phyloP scores from a whole-genome alignment of 2,797 vertebrate species.

The Melanotaenia maccullochi region DNA sequence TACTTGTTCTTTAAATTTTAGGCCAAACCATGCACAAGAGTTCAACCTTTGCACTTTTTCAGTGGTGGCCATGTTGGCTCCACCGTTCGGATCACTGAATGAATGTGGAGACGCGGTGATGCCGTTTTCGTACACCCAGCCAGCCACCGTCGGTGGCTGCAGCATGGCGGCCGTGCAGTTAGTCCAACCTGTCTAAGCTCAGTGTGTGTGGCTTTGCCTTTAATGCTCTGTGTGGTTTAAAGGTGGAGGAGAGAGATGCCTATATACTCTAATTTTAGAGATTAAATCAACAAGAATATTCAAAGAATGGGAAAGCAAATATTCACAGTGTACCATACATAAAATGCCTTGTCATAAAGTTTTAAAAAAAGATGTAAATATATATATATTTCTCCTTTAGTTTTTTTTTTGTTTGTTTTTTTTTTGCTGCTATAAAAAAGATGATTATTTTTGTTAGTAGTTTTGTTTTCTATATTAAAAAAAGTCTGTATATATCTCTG shows the following conservation, averaged over 20 bases:
- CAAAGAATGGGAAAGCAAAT: conserved; percentile 77
- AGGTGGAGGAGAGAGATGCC: conserved; percentile 50
- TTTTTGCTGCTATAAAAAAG: conserved; percentile 84
- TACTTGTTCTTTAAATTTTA: conserved; percentile 6
- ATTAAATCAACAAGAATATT: conserved; percentile 68
- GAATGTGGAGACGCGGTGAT: conserved; percentile 50
- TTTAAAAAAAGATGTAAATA: conserved; percentile 82
- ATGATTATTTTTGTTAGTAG: conserved; percentile 86
- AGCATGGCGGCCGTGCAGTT: conserved; percentile 24
- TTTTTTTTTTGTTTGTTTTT: conserved; percentile 81
- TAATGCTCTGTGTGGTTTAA: conserved; percentile 46
- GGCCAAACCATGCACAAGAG: conserved; percentile 46
- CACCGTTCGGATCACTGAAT: conserved; percentile 45
- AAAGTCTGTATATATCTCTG: conserved; percentile 76
- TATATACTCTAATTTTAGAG: conserved; percentile 69
- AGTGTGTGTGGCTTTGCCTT: conserved; percentile 41
- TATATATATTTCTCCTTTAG: conserved; percentile 79
- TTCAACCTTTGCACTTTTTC: conserved; percentile 65
- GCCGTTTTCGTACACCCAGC: conserved; percentile 35
- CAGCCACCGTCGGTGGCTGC: conserved; percentile 25
- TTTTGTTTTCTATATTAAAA: conserved; percentile 83
- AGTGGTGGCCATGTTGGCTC: conserved; percentile 61
- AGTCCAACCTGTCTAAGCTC: conserved; percentile 46
- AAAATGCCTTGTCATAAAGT: conserved; percentile 79
- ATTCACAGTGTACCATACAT: conserved; percentile 78